A percentile compares a stretch with the other conserved stretches of the same genome.
Evolutionary conservation across 2,797 vertebrate genomes (phyloP).

Genomic region (Galagoides demidoff): DNA sequence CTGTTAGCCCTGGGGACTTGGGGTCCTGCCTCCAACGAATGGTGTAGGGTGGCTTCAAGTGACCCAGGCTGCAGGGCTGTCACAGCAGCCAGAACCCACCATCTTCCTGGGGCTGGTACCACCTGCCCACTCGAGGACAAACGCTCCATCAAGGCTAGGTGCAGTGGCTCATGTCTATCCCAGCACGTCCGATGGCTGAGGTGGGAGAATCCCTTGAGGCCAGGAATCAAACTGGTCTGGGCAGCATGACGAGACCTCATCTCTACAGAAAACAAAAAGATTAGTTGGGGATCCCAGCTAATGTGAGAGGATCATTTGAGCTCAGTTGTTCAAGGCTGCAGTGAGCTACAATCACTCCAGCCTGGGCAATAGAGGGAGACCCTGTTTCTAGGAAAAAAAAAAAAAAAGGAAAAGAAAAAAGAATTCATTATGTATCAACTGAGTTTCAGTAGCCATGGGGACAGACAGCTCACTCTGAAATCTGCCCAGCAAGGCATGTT

Average conservation of each 20-base stretch:
- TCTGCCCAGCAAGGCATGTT: not conserved
- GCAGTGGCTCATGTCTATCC: not conserved
- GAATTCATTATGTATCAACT: rapidly evolving
- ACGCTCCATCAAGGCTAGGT: not conserved
- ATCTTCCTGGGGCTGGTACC: not conserved
- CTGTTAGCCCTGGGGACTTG: not conserved
- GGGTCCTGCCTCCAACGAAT: not conserved
- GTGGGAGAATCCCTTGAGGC: not conserved
- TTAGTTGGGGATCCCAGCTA: no score
- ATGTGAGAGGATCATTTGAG: not conserved
- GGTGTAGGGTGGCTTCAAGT: not conserved
- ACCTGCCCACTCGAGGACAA: not conserved
- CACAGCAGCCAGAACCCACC: not conserved
- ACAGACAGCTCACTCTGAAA: not conserved
- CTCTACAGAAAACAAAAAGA: not conserved
- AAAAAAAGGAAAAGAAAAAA: not conserved
- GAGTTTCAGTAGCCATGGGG: not conserved
- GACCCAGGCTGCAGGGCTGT: not conserved
- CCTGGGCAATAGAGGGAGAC: not conserved
- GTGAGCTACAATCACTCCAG: not conserved
- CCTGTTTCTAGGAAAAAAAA: not conserved
- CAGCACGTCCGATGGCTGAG: not conserved
- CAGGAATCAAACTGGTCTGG: not conserved
- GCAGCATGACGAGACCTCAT: not conserved
- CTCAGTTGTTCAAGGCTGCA: not conserved